Base-by-base conservation (phyloP, 1,140 invertebrate genomes). In the Thaumatotibia leucotreta region DNA sequence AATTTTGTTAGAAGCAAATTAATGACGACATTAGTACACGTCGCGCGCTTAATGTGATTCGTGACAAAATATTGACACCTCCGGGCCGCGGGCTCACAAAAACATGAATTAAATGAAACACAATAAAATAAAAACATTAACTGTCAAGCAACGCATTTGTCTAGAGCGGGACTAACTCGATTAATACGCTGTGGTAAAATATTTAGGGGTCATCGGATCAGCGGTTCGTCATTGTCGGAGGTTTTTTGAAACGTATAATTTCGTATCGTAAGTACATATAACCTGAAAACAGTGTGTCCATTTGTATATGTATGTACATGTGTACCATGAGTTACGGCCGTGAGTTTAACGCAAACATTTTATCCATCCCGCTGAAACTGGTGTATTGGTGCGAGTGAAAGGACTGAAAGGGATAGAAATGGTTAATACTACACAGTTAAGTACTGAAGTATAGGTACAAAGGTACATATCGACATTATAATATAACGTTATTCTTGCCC, bases 21-120 rank as follows among this genome's bases (percentile, higher is more conserved):
- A 88, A 88, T 88, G 83, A 79, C 69, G 31, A 64, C 84, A 90
- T 90, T 90, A 83, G 79, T 90, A 76, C 66, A 82, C 76, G 88
- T 88, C 88, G 66, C 17, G 63, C 67, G 31, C 63, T 62, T 77
- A 83, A 84, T 82, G 83, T 66, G 69, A 76, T 76, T 88, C 86
- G 85, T 90, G 88, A 90, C 86, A 90, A 83, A 90, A 88, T 90
- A 90, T 90, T 90, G 88, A 90, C 84, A 88, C 72, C 73, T 78
- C 61, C 64, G 65, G 17, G 61, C 24, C 39, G 39, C 14, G 27
- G 63, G 9, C 63, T 49, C 39, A 64, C 62, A 67, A 73, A 68
- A 69, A 69, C 58, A 63, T 67, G 52, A 65, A 73, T 66, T 64
- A 73, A 54, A 69, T 73, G 29, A 62, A 58, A 33, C 62, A 66